phyloP scores from a whole-genome alignment of 2,113 vertebrate species.

The Pionites leucogaster region DNA sequence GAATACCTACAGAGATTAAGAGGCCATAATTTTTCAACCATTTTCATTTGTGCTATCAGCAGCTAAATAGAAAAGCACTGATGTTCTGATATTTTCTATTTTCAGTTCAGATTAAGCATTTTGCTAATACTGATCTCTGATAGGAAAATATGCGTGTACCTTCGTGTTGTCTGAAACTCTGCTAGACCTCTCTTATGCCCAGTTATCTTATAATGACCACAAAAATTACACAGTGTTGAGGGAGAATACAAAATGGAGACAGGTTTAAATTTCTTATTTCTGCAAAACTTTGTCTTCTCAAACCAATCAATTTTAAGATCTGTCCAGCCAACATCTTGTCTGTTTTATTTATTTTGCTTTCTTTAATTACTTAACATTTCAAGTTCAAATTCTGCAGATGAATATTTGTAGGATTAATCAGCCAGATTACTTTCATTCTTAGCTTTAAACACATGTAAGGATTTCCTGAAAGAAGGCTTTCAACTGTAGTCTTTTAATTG shows the following conservation, averaged over 20 bases:
- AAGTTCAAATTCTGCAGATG: background rate
- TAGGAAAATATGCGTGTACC: background rate
- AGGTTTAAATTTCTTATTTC: background rate
- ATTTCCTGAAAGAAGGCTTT: background rate
- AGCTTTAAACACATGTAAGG: background rate
- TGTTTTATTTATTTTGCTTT: background rate
- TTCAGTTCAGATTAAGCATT: background rate
- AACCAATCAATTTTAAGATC: background rate
- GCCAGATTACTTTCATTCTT: background rate
- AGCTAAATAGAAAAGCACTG: background rate
- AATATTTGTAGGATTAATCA: background rate
- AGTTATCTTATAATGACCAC: background rate
- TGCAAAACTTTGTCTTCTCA: background rate
- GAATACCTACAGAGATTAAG: background rate
- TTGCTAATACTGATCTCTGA: background rate
- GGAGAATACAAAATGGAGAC: background rate
- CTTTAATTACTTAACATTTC: background rate
- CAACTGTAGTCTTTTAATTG: background rate
- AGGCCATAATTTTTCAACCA: background rate
- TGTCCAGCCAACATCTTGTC: background rate
- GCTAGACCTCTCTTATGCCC: background rate
- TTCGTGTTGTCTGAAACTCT: background rate
- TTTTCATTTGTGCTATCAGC: background rate
- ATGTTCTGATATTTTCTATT: background rate
- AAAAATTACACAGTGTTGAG: background rate